Conservation (phyloP, 2,113 vertebrate species). For the Porphyrio hochstetteri region DNA sequence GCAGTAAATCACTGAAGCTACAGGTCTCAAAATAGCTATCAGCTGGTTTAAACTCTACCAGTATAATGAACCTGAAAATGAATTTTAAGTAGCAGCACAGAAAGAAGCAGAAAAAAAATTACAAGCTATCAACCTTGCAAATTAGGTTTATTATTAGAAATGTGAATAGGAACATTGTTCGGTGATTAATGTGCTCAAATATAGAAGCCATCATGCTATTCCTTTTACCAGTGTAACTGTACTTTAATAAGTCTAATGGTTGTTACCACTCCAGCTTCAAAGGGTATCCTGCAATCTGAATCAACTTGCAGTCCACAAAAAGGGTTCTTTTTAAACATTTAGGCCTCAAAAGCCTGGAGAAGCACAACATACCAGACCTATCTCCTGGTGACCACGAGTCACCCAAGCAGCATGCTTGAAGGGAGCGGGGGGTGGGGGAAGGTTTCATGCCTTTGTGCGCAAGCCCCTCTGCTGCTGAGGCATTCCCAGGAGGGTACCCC, state of each 20-base stretch:
- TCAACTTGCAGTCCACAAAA: neutral
- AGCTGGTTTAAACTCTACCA: neutral
- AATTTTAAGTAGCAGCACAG: constrained; percentile 13
- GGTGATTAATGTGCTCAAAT: neutral
- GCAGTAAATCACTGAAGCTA: neutral
- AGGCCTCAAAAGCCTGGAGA: neutral
- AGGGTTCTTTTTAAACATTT: neutral
- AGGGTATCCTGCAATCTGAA: neutral
- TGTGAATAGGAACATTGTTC: neutral
- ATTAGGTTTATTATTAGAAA: constrained; percentile 36
- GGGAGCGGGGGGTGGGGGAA: too few species aligned
- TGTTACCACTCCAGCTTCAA: neutral
- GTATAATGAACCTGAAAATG: neutral
- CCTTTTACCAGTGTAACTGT: neutral
- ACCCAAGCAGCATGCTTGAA: neutral
- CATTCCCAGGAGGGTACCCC: neutral
- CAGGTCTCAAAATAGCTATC: neutral
- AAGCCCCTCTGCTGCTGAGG: neutral
- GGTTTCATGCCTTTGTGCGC: neutral
- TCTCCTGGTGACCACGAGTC: neutral
- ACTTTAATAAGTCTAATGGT: neutral
- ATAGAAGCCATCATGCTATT: neutral
- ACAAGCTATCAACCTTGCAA: constrained; percentile 17
- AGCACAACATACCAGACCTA: neutral
- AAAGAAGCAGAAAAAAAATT: neutral